Base-by-base conservation (phyloP, 2,113 vertebrate species). In the Cheirogaleus medius region DNA sequence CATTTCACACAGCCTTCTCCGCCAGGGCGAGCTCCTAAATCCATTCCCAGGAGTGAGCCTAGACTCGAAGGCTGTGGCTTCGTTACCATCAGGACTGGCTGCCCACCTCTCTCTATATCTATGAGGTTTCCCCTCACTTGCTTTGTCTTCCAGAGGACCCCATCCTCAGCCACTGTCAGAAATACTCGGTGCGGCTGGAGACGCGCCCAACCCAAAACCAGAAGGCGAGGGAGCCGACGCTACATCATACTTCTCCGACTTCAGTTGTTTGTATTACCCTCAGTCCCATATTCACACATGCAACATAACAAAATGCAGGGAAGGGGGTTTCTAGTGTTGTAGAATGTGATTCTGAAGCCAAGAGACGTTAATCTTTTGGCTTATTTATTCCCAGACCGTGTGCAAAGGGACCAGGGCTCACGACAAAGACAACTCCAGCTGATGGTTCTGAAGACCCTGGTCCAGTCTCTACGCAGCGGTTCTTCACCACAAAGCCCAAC, bases 341-440 rank as follows among this genome's bases (percentile, higher is more conserved):
- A 74, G 32, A 58, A 68, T 81, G 42, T 14, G 39, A 90, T 91
- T 92, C 63, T 18, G 77, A 96, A 94, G 49, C 49, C 83, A 87
- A 84, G 74, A n/a, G 34, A 93, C 90, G 80, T 68, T 23, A 86
- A 93, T 77, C 39, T 34, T 81, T 95, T 66, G 7, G 5, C 42
- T 84, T 90, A 8, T 87, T 85, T 90, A 68, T 74, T 87, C 54
- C 60, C 66, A 97, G 93, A 78, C n/a, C 12, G 49, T 82, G 17
- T 39, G 39, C 71, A 82, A 68, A 90, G 32, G 81, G 69, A 29
- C 39, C 13, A 86, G 47, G 52, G 63, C 47, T 92, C 58, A 42
- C 63, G 69, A 66, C 29, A 89, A 91, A 91, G 63, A 42, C 73
- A 86, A 78, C 17, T 8, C 78, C 14, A 11, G 17, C 1, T 32